Conservation (phyloP, 1,140 invertebrate species). For the Sitobion miscanthi region DNA sequence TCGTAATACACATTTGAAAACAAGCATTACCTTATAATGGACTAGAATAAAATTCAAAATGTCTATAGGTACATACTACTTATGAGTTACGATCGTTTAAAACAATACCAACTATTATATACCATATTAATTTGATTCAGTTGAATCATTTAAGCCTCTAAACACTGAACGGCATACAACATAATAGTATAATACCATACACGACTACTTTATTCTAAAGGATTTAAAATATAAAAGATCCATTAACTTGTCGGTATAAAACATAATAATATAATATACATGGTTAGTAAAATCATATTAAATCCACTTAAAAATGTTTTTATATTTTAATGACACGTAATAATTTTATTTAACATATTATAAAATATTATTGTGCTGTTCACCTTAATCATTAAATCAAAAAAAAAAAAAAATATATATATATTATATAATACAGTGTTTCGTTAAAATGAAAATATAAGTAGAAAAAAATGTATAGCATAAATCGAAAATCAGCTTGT, state of each 20-base stretch:
- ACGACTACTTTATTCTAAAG: not conserved
- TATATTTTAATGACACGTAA: not conserved
- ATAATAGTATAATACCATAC: not conserved
- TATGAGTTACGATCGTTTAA: not conserved
- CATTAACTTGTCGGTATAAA: not conserved
- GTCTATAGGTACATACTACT: not conserved
- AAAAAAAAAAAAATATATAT: not conserved
- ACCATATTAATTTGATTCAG: not conserved
- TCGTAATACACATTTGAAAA: not conserved
- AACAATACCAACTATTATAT: not conserved
- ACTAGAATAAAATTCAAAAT: not conserved
- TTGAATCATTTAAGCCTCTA: not conserved
- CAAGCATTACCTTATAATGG: not conserved
- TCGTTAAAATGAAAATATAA: not conserved
- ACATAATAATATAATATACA: not conserved
- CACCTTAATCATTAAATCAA: not conserved
- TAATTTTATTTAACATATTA: not conserved
- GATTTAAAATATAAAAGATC: conserved; percentile 1
- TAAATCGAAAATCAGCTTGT: not conserved
- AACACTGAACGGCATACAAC: not conserved
- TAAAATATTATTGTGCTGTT: not conserved
- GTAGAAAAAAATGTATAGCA: not conserved
- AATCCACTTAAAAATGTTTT: not conserved
- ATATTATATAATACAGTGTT: no score
- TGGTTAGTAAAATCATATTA: not conserved